Conservation (phyloP, 2,888 invertebrate genomes). For the Leptopilina drosophilae region DNA sequence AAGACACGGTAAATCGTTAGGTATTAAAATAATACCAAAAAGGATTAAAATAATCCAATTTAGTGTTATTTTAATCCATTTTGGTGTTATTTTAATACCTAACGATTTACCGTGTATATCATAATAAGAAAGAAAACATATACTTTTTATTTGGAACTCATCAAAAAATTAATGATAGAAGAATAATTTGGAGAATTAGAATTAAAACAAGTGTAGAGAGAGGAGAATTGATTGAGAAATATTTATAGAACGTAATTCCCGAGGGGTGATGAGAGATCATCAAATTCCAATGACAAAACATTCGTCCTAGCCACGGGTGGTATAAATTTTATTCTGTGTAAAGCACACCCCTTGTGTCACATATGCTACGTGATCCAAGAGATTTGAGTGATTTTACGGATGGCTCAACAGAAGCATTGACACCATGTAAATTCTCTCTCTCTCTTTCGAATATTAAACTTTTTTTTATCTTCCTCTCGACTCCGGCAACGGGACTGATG, state of each 20-base stretch:
- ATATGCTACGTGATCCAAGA: conserved; percentile 57
- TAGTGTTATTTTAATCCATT: too few relatives aligned
- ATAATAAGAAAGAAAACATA: too few relatives aligned
- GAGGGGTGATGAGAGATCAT: conserved; percentile 62
- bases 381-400: conserved; percentile 37
- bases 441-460: conserved; percentile 20
- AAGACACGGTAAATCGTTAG: too few relatives aligned
- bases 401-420: conserved; percentile 33
- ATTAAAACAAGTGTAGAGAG: conserved; percentile 39
- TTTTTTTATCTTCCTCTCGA: background rate
- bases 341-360: conserved; percentile 51
- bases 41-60: too few relatives aligned
- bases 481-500: background rate
- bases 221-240: conserved; percentile 41
- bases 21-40: too few relatives aligned
- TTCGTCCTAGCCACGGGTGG: conserved; percentile 57
- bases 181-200: background rate
- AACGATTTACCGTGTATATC: too few relatives aligned
- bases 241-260: conserved; percentile 13
- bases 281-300: conserved; percentile 73
- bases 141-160: too few relatives aligned
- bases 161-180: too few relatives aligned
- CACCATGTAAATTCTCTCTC: conserved; percentile 25
- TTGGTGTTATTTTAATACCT: too few relatives aligned
- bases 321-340: conserved; percentile 16